Percentiles rank a stretch among this genome's conserved stretches.
Evolutionary conservation across 2,888 invertebrate species (phyloP).

Genomic region (Drosophila barbarae): DNA sequence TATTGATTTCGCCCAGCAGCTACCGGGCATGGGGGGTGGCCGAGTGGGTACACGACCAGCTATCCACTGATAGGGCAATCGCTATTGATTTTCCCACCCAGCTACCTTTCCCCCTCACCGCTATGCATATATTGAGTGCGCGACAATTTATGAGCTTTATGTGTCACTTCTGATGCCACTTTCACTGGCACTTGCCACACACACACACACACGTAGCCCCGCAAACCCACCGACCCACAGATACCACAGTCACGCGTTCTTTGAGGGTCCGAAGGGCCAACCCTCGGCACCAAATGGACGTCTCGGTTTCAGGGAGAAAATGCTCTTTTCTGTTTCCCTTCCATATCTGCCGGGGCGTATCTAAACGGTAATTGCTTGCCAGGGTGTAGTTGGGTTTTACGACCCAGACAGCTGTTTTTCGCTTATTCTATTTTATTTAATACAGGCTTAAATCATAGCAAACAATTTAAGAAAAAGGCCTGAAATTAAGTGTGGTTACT

Average conservation of each 20-base stretch:
- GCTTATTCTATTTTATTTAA: constrained; percentile 4
- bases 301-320: constrained; percentile 56
- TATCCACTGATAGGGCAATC: constrained; percentile 48
- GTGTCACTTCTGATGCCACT: constrained; percentile 71
- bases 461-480: constrained; percentile 11
- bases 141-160: constrained; percentile 73
- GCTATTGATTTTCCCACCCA: constrained; percentile 62
- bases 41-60: constrained; percentile 35
- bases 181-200: constrained; percentile 52
- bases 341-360: constrained; percentile 43
- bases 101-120: constrained; percentile 8
- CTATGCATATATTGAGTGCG: constrained; percentile 62
- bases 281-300: constrained; percentile 48
- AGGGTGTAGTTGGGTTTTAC: constrained; percentile 65
- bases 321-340: constrained; percentile 29
- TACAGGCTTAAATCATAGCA: constrained; percentile 50
- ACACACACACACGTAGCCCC: constrained; percentile 13
- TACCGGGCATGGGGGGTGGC: constrained; percentile 6
- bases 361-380: constrained; percentile 69
- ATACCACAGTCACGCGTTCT: constrained; percentile 48
- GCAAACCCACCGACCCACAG: constrained; percentile 6
- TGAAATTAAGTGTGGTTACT: constrained; percentile 35
- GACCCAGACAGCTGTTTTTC: constrained; percentile 66
- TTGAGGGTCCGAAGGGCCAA: constrained; percentile 28
- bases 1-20: constrained; percentile 45